Base-by-base conservation (phyloP, 2,113 vertebrate species). In the Nymphicus hollandicus region DNA sequence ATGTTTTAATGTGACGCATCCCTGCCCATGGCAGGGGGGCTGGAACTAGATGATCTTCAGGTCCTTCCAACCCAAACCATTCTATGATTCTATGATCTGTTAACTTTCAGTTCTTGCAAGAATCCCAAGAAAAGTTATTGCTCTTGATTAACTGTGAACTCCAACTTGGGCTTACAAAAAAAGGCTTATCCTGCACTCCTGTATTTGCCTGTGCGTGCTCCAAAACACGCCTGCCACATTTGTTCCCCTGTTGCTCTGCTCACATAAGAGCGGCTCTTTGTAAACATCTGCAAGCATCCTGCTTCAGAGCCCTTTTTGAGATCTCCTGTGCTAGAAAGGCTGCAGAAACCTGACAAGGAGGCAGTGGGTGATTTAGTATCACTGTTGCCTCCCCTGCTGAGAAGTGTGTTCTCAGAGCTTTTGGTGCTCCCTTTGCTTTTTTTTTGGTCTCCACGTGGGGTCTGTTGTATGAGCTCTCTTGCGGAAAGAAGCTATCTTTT, bases 311-410 rank as follows among this genome's bases (percentile, higher is more conserved):
- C 19, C 43, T 35, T 81, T 81, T 31, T 1, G 29, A 95, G 89
- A 76, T 49, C 69, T 70, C 20, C 17, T 2, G 31, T 29, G 41
- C n/a, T 28, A 49, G 69, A 41, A 70, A 37, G 29, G 53, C 81
- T 88, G 81, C 87, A 81, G 65, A 89, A 85, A 33, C 61, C 50
- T 91, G 77, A 71, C 89, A 71, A 78, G 87, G 70, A 84, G 69
- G 37, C 22, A 47, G 55, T 78, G 73, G 80, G 73, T 92, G 91
- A 95, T 96, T 86, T 92, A 93, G 52, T 39, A 46, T 14, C 50
- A 39, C 71, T 27, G 25, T 46, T 80, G 74, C 53, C 68, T 93
- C 68, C 46, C 81, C 71, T 69, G 79, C 94, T n/a, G 49, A 53
- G 73, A 33, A 53, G 37, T 15, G 10, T 9, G 16, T 14, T 92